Base-by-base conservation (phyloP, 2,113 vertebrate species). In the Rynchops niger region DNA sequence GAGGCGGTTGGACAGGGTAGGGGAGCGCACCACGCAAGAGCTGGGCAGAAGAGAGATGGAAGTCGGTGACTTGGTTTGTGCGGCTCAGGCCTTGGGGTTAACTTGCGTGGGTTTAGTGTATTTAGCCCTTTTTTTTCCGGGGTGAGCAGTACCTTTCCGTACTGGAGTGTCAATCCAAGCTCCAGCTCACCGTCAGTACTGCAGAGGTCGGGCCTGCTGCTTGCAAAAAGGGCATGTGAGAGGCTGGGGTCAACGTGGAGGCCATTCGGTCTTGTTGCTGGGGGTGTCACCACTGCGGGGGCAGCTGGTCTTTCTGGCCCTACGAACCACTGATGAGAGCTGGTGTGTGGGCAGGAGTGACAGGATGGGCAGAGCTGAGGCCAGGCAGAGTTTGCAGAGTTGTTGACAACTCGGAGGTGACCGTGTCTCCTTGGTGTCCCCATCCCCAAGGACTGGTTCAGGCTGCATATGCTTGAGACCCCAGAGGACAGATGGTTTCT, bases 241-340 rank as follows among this genome's bases (percentile, higher is more conserved):
- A 34, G 69, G 61, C 53, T 53, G 1, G 5, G 84, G 47, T 36
- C 73, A 21, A 56, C 6, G 0, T 6, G 62, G 21, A 21, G 36
- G 15, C 7, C 26, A 12, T 12, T 56, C 1, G 1, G 5, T 30
- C 61, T 30, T 26, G 18, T n/a, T 53, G 74, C 34, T 1, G 1
- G 59, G 14, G 17, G 6, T 49, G 67, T 32, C 77, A 20, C 45
- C 8, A 4, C 69, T 27, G 36, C 4, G 49, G 66, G 73, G 22
- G 2, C 30, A 52, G 53, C 17, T 0, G 23, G 21, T 5, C 45
- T 49, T 47, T 16, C 56, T 26, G 59, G 5, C 73, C 69, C 45
- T 25, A 1, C 0, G 4, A 30, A 34, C 32, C 4, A 4, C 40
- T 30, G 53, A 1, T 62, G 5, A 7, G 12, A 42, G 55, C n/a